Conservation (phyloP, 1,140 invertebrate species). For the Metaphire vulgaris region DNA sequence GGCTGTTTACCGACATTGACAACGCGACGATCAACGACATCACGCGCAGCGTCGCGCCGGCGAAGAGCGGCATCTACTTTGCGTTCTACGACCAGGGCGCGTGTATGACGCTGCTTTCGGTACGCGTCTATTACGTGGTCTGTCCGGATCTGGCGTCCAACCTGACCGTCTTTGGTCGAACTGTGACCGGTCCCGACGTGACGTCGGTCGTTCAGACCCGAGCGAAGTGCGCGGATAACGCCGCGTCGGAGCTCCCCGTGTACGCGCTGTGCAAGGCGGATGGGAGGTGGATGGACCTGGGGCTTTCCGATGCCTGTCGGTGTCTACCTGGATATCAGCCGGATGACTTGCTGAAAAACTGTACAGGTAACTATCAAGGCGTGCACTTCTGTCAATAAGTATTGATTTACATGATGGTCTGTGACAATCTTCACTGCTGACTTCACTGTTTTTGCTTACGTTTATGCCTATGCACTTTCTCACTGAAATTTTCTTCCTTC, state of each 20-base stretch:
- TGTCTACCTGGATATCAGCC: slow-evolving; percentile 88
- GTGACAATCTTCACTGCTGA: no score
- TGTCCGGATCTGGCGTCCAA: slow-evolving; percentile 87
- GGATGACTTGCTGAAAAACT: slow-evolving; percentile 56
- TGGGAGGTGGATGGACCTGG: slow-evolving; percentile 82
- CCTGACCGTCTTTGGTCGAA: slow-evolving; percentile 84
- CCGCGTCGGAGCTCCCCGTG: slow-evolving; percentile 40
- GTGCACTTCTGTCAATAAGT: no score
- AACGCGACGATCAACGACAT: slow-evolving; percentile 78
- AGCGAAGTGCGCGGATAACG: slow-evolving; percentile 42
- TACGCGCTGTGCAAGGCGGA: slow-evolving; percentile 90
- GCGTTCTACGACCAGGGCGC: slow-evolving; percentile 95
- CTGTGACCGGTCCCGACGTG: slow-evolving; percentile 56
- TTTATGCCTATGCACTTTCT: no score
- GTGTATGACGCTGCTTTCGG: slow-evolving; percentile 87
- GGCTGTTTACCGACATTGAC: slow-evolving; percentile 60
- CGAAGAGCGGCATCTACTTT: slow-evolving; percentile 75
- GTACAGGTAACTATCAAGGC: no score
- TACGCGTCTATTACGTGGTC: slow-evolving; percentile 91
- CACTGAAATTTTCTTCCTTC: no score
- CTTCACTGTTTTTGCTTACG: no score
- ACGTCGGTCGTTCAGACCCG: slow-evolving; percentile 56
- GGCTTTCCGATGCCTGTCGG: slow-evolving; percentile 77
- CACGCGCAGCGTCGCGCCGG: slow-evolving; percentile 86
- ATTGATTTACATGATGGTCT: no score